These are phyloP conservation scores for Merluccius polli DNA, from an alignment of 2,797 vertebrate genomes.

Conservation along the genomic window DNA sequence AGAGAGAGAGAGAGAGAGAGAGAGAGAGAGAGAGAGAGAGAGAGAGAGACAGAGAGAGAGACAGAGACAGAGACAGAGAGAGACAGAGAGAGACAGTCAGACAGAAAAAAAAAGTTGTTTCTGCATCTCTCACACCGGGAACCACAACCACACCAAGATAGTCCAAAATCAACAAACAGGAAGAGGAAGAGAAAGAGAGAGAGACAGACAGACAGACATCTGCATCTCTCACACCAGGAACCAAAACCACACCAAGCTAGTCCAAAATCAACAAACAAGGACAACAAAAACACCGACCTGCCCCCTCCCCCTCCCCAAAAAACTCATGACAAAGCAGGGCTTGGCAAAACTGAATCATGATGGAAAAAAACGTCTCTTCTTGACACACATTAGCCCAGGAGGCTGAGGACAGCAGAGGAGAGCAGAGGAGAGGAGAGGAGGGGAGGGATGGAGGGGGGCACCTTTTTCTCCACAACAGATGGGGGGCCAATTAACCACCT, in stretches of 20 bases:
- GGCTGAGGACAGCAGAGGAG: background rate
- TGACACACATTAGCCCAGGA: conserved; percentile 51
- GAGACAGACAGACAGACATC: background rate
- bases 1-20: no score
- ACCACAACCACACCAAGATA: background rate
- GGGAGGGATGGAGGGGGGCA: background rate
- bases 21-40: no score
- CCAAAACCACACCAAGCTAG: background rate
- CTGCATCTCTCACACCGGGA: background rate
- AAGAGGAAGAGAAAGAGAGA: no score
- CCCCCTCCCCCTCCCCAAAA: background rate
- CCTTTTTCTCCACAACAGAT: conserved; percentile 62
- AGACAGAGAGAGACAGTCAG: background rate
- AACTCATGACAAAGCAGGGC: background rate
- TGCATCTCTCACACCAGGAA: background rate
- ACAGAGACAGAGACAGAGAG: no score
- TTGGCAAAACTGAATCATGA: conserved; percentile 35
- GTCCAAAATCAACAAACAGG: background rate
- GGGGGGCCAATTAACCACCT: conserved; percentile 69
- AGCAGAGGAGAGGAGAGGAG: background rate
- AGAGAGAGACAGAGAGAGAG: no score
- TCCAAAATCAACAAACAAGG: background rate
- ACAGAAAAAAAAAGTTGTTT: no score
- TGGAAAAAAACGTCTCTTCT: conserved; percentile 35
- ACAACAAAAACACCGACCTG: background rate